phyloP scores from a whole-genome alignment of 2,888 invertebrate genomes.

The Xylophagus ater region DNA sequence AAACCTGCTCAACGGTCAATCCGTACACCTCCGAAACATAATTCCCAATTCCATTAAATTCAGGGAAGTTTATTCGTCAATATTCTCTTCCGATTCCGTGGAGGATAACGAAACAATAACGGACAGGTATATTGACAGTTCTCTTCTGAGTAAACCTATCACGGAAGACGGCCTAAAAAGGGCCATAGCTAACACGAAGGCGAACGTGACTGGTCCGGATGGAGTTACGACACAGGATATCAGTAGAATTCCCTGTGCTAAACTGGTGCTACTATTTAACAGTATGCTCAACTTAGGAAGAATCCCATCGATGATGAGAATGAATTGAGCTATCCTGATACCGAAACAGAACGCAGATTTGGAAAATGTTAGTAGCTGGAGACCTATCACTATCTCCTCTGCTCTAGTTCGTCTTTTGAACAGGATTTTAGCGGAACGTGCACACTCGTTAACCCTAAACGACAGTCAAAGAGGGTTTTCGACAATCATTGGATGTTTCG shows the following conservation, averaged over 20 bases:
- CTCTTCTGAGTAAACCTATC: no score
- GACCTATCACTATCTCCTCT: constrained; percentile 1
- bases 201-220: not conserved
- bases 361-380: not conserved
- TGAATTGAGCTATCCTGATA: not conserved
- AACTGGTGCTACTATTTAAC: not conserved
- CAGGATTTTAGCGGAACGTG: no score
- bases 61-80: not conserved
- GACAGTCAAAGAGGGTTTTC: not conserved
- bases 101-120: not conserved
- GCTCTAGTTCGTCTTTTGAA: not conserved
- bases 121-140: not conserved
- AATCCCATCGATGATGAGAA: not conserved
- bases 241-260: no score
- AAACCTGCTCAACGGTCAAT: not conserved
- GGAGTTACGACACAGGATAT: not conserved
- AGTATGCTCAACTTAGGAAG: not conserved
- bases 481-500: not conserved
- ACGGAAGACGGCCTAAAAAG: no score
- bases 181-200: not conserved
- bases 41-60: not conserved
- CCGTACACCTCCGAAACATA: rapidly evolving
- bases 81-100: rapidly evolving
- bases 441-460: not conserved
- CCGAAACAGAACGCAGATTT: not conserved